phyloP scores from a whole-genome alignment of 2,113 vertebrate species.

The Chloropsis cyanopogon region DNA sequence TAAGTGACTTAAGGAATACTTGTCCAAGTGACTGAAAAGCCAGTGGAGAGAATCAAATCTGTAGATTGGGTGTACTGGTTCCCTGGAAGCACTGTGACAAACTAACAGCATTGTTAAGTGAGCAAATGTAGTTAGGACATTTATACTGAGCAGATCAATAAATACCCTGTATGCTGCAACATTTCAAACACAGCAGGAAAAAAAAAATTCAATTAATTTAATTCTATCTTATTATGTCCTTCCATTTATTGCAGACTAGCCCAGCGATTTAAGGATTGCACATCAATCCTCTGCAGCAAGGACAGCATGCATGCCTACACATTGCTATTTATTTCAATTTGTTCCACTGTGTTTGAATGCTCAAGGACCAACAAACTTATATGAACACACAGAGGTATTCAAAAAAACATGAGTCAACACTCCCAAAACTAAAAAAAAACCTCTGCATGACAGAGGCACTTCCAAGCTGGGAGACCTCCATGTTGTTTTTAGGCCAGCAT shows the following conservation, averaged over 20 bases:
- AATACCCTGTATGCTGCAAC: not conserved
- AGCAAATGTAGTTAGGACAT: not conserved
- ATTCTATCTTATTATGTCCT: not conserved
- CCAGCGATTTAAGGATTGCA: not conserved
- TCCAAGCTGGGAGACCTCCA: not conserved
- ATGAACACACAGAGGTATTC: not conserved
- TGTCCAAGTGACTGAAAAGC: not conserved
- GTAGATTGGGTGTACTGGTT: not conserved
- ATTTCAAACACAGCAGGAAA: not conserved
- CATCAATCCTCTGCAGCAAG: not conserved
- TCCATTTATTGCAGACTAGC: not conserved
- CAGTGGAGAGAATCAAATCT: not conserved
- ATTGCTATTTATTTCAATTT: not conserved
- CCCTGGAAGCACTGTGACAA: not conserved
- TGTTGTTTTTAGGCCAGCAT: not conserved
- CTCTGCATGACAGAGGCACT: not conserved
- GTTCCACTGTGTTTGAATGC: not conserved
- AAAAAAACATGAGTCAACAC: not conserved
- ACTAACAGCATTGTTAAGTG: not conserved
- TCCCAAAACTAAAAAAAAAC: not conserved
- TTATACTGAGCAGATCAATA: not conserved
- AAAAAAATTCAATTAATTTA: not conserved
- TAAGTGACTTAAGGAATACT: not conserved
- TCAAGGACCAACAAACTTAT: not conserved
- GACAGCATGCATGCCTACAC: not conserved